A percentile compares a stretch with the other conserved stretches of the same genome.
Evolutionary conservation across 2,888 invertebrate species (phyloP).

Genomic region (Perdita meconis): DNA sequence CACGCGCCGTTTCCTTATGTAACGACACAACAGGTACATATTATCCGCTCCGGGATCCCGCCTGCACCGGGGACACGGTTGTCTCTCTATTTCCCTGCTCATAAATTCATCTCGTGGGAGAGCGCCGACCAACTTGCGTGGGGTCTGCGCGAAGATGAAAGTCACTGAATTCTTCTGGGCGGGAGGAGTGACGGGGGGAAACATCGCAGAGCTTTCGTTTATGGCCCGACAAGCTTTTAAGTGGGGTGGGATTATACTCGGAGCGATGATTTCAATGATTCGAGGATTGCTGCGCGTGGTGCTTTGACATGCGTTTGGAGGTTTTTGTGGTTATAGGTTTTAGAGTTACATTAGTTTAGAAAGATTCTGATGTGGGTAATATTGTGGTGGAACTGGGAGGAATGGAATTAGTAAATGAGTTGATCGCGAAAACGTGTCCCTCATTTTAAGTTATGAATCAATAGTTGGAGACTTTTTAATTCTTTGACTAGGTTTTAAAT

Average conservation of each 20-base stretch:
- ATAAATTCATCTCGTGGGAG: slow-evolving; percentile 76
- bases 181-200: slow-evolving; percentile 13
- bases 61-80: slow-evolving; percentile 23
- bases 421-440: too few species aligned
- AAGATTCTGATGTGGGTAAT: too few species aligned
- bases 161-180: slow-evolving; percentile 67
- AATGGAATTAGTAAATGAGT: too few species aligned
- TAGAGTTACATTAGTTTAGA: too few species aligned
- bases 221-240: neutral
- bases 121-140: slow-evolving; percentile 76
- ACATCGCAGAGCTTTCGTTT: slow-evolving; percentile 23
- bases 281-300: neutral
- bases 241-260: neutral
- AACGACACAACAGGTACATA: slow-evolving; percentile 61
- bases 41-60: slow-evolving; percentile 47
- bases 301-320: neutral
- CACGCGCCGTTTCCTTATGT: slow-evolving; percentile 64
- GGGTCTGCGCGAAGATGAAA: slow-evolving; percentile 77
- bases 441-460: neutral
- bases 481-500: too few species aligned
- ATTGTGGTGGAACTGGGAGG: neutral
- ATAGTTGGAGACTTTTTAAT: neutral
- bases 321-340: too few species aligned
- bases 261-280: neutral
- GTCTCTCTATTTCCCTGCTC: slow-evolving; percentile 64